Evolutionary conservation across 2,113 vertebrate genomes (phyloP).

Genomic region (Potamarius usumacintae): DNA sequence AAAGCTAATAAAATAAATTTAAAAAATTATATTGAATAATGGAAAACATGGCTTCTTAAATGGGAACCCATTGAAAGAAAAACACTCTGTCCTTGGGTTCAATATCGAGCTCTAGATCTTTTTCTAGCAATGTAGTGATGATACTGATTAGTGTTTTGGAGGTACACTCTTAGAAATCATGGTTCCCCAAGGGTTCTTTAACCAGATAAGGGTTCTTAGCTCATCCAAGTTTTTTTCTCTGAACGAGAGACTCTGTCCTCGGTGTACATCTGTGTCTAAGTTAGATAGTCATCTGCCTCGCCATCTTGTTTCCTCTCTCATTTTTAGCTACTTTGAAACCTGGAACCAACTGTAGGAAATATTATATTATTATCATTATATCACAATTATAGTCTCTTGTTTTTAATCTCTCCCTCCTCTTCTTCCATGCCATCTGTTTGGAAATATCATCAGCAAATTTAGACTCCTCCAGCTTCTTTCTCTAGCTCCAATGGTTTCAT

Average conservation of each 20-base stretch:
- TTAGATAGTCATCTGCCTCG: background rate
- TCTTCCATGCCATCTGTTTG: conserved; percentile 15
- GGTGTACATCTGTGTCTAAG: background rate
- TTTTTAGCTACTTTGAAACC: conserved; percentile 13
- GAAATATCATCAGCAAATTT: conserved; percentile 15
- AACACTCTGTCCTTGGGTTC: background rate
- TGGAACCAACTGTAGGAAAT: background rate
- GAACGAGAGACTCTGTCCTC: background rate
- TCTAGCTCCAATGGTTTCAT: background rate
- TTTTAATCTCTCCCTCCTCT: background rate
- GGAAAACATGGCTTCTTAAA: background rate
- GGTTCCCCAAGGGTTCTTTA: background rate
- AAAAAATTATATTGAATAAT: background rate
- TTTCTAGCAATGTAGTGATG: too few relatives aligned
- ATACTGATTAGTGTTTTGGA: too few relatives aligned
- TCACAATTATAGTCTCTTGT: background rate
- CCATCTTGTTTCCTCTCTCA: background rate
- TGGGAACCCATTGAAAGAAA: too few relatives aligned
- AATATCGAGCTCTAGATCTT: too few relatives aligned
- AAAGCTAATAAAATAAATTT: too few relatives aligned
- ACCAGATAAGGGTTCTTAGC: background rate
- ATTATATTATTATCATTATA: background rate
- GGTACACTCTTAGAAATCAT: background rate
- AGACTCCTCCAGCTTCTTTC: background rate
- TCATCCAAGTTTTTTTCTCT: background rate